A percentile compares a stretch with the other conserved stretches of the same genome.
These are phyloP conservation scores for Nestor notabilis DNA, from an alignment of 2,113 vertebrate species.

Conservation along the genomic window DNA sequence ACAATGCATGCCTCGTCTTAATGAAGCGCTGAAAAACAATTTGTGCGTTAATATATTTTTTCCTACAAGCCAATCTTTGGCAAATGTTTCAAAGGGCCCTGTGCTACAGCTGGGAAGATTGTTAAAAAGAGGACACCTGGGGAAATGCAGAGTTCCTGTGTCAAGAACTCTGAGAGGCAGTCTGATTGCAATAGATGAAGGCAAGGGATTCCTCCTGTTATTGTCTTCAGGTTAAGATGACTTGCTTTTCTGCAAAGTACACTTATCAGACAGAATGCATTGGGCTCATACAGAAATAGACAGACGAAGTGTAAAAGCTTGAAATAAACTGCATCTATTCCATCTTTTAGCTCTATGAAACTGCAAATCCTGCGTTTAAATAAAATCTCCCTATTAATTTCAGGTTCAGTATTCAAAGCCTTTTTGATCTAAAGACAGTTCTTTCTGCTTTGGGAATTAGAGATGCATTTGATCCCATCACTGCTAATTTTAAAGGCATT, in stretches of 20 bases:
- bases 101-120: not conserved
- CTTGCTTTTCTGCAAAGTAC: not conserved
- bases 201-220: not conserved
- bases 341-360: not conserved
- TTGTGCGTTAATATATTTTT: not conserved
- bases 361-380: not conserved
- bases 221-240: not conserved
- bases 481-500: constrained; percentile 89
- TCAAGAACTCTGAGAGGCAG: not conserved
- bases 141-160: not conserved
- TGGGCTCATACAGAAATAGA: not conserved
- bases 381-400: constrained; percentile 33
- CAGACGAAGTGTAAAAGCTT: not conserved
- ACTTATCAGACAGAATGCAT: not conserved
- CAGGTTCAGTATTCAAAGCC: constrained; percentile 89
- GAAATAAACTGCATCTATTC: not conserved
- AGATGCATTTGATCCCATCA: constrained; percentile 83
- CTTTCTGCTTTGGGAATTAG: constrained; percentile 85
- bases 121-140: not conserved
- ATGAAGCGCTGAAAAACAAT: not conserved
- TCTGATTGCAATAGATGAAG: not conserved
- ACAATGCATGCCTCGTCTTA: not conserved
- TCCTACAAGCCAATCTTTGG: not conserved
- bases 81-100: not conserved
- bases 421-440: constrained; percentile 84